These are phyloP conservation scores for Netelia fuscicornis DNA, from an alignment of 2,888 invertebrate species.

Conservation along the genomic window DNA sequence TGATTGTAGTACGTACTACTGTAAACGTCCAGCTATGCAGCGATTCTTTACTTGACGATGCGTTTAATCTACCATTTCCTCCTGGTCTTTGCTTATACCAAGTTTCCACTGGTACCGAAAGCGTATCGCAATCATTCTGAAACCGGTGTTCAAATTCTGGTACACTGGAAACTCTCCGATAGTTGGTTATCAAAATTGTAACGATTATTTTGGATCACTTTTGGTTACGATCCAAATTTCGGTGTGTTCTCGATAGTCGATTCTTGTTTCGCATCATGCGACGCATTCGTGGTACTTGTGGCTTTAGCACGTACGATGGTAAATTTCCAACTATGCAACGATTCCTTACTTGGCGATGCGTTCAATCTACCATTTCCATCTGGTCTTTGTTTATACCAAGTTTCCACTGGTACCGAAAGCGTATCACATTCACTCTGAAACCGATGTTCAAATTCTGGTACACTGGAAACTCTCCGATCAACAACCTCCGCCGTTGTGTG, in stretches of 20 bases:
- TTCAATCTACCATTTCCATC: constrained; percentile 9
- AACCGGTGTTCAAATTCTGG: too few relatives aligned
- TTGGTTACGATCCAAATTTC: too few relatives aligned
- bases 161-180: too few relatives aligned
- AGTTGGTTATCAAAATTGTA: too few relatives aligned
- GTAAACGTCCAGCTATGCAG: constrained; percentile 34
- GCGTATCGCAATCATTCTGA: too few relatives aligned
- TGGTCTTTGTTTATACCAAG: neutral
- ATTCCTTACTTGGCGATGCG: neutral
- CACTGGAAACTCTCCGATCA: too few relatives aligned
- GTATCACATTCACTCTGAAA: too few relatives aligned
- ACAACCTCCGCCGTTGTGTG: too few relatives aligned
- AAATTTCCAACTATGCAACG: constrained; percentile 35
- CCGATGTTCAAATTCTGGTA: too few relatives aligned
- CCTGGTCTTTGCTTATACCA: neutral
- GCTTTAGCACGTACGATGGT: constrained; percentile 19
- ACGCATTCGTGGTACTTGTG: neutral
- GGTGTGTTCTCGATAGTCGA: too few relatives aligned
- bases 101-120: neutral
- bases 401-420: neutral
- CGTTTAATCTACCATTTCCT: constrained; percentile 14
- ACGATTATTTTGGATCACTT: too few relatives aligned
- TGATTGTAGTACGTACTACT: constrained; percentile 24
- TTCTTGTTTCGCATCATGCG: too few relatives aligned
- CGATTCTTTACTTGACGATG: neutral